phyloP scores from a whole-genome alignment of 2,797 vertebrate species.

The Luscinia luscinia region DNA sequence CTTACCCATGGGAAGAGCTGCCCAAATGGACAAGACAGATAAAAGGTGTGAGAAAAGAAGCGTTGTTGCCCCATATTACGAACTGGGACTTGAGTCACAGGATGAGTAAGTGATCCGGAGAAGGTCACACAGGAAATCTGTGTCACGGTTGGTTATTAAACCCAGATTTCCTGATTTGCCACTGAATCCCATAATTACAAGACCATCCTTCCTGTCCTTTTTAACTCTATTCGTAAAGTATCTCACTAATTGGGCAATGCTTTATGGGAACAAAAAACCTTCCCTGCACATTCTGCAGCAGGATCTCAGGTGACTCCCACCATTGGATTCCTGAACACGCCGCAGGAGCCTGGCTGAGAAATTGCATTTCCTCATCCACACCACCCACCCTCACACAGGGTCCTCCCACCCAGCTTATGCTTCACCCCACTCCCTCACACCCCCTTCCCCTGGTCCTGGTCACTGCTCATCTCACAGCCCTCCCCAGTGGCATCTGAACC shows the following conservation, averaged over 20 bases:
- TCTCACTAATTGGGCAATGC: background rate
- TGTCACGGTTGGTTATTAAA: constrained; percentile 54
- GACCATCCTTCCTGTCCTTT: constrained; percentile 45
- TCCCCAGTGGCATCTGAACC: rapidly evolving
- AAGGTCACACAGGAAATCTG: constrained; percentile 65
- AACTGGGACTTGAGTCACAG: constrained; percentile 40
- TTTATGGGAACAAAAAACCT: background rate
- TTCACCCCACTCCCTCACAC: background rate
- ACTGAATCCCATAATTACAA: constrained; percentile 54
- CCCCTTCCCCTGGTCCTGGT: background rate
- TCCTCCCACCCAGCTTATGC: background rate
- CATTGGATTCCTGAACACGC: background rate
- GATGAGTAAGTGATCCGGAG: constrained; percentile 39
- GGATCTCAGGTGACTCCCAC: background rate
- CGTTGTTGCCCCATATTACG: background rate
- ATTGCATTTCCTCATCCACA: background rate
- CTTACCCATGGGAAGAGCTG: background rate
- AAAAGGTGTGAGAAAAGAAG: constrained; percentile 44
- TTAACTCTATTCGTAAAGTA: background rate
- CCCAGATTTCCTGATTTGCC: constrained; percentile 68
- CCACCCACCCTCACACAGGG: background rate
- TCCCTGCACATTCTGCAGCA: background rate
- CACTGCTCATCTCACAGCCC: background rate
- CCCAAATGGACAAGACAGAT: background rate
- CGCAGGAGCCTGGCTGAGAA: background rate